Base-by-base conservation (phyloP, 2,797 vertebrate genomes). In the Poeciliopsis turneri region DNA sequence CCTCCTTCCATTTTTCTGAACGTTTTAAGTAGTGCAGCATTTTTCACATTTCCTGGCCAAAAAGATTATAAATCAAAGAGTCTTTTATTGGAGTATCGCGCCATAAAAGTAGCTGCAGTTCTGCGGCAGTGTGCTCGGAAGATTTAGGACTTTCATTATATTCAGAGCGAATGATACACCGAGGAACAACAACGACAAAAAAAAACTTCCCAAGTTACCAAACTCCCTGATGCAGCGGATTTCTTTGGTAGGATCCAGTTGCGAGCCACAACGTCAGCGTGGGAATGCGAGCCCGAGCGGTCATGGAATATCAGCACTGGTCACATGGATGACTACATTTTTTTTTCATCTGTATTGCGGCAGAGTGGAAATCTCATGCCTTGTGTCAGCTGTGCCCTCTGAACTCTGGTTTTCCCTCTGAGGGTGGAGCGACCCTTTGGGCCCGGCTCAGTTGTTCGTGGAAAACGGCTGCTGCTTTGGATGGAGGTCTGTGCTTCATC, bases 121-220 rank as follows among this genome's bases (percentile, higher is more conserved):
- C 61, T 39, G 18, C 8, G 18, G 61, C 61, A 66, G 18, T 69
- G 41, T 43, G 25, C 25, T 28, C 46, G 16, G 68, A 39, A 70
- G 68, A 70, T 30, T 75, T 33, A 20, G 25, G 11, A 15, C 83
- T 57, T 70, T 88, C 59, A 75, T 78, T 75, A 64, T n/a, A 57
- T 6, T 69, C n/a, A 68, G 7, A 75, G 10, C 1, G 0, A 79
- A 75, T 57, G 9, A 76, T 77, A 80, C 77, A 79, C 77, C 11
- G 49, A 23, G 33, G 10, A 53, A 57, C 36, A 74, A 82, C 80
- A 89, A 84, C 47, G 10, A 25, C 2, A 59, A 46, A 45, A 45
- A 33, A 30, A 59, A 59, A 89, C 64, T 83, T 86, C 83, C 87
- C 79, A 78, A 85, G 64, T 87, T 90, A 78, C 83, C 59, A 47